Conservation (phyloP, 2,113 vertebrate genomes). For the Trematocara zebra region DNA sequence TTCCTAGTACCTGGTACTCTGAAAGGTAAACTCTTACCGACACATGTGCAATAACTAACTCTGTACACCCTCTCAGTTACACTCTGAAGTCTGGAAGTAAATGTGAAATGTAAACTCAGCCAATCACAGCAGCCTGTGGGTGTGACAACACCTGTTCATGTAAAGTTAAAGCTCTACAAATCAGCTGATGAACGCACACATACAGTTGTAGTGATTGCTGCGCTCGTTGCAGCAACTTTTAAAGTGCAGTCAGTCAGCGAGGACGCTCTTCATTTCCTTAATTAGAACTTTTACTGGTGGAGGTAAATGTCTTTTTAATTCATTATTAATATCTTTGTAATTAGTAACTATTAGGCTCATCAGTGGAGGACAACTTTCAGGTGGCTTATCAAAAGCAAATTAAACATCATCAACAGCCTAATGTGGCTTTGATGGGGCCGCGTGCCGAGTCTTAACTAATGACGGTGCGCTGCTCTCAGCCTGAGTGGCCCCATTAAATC, state of each 20-base stretch:
- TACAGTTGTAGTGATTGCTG: not conserved
- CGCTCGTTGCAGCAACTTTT: not conserved
- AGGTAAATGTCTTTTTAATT: conserved; percentile 50
- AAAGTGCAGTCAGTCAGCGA: not conserved
- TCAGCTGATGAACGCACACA: not conserved
- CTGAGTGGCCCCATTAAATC: conserved; percentile 63
- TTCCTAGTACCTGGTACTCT: not conserved
- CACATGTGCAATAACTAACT: not conserved
- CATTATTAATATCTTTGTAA: conserved; percentile 44
- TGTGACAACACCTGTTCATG: not conserved
- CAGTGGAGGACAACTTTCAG: conserved; percentile 39
- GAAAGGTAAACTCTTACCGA: not conserved
- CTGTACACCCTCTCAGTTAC: not conserved
- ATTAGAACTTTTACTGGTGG: not conserved
- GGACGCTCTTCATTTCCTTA: not conserved
- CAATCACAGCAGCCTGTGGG: not conserved
- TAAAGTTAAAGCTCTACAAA: not conserved
- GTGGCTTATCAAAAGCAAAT: conserved; percentile 67
- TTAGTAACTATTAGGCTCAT: conserved; percentile 44
- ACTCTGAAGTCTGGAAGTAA: not conserved
- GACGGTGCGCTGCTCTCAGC: conserved; percentile 23
- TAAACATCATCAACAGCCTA: conserved; percentile 63
- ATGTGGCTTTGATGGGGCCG: conserved; percentile 60
- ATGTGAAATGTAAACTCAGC: not conserved
- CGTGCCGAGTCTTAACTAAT: conserved; percentile 59